Base-by-base conservation (phyloP, 2,113 vertebrate genomes). In the Sardina pilchardus region DNA sequence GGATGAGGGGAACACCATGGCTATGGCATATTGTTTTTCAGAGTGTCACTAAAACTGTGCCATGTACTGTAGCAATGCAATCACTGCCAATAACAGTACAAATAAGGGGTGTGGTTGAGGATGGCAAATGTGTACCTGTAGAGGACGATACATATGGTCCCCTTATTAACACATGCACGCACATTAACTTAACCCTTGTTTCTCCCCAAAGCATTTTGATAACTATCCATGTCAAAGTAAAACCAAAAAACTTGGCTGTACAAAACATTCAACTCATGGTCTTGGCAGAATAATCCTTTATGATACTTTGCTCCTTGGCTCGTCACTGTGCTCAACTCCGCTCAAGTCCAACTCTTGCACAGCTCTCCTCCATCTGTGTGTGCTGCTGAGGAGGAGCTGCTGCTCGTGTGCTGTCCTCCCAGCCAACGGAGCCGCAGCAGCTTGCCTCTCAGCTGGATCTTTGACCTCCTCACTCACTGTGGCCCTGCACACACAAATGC, bases 401-500 rank as follows among this genome's bases (percentile, higher is more conserved):
- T 53, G 89, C 90, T 14, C 4, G 42, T 89, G 82, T 88, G 86
- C 85, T 81, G 85, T 83, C 89, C 89, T 81, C 89, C 91, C 89
- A 90, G 89, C 88, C 91, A 92, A 85, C 86, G 81, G 88, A 87
- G 90, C 67, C 92, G 88, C 91, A 94, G 91, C 94, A 94, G 94
- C 94, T 95, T 93, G 93, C 88, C 86, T 89, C 94, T 94, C 94
- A 93, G 92, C 90, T 88, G 88, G 93, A 90, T 90, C 89, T 90
- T 89, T 92, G 93, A 94, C 94, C 93, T 93, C 91, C 88, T 89
- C 16, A 44, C 88, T 89, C 16, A 44, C 80, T 39, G 47, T 90
- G 45, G 81, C 81, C 43, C 83, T 85, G 48, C 21, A 67, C 82
- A 67, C 82, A 88, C 90, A 83, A 85, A 85, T 24, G 85, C 84